Evolutionary conservation across 2,797 vertebrate species (phyloP), one percentile per base, ranked within the genome.

Genomic region (Danio jaintianensis): DNA sequence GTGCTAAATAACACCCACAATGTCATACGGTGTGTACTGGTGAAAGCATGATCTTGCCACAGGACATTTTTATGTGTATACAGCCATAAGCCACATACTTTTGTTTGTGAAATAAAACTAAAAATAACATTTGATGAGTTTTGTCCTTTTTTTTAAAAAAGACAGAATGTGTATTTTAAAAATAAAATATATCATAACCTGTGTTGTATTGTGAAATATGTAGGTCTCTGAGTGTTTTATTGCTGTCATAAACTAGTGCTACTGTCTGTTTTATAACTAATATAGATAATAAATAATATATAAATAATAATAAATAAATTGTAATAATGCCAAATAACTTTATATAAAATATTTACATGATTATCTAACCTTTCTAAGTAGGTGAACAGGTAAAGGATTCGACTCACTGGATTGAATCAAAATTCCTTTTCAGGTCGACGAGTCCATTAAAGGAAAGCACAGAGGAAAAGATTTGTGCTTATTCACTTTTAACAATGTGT

Each of bases 41-140:
- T 80, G 73, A 85, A 86, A 85, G 64, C 87, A 75, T 86, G 82
- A 87, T 45, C 88, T 80, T 85, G 75, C 74, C 63, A 36, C 78
- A 79, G 45, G 71, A 80, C 79, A 76, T 76, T 47, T 85, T 73
- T 82, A 76, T 82, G 38, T 87, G 82, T 83, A 83, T 75, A 82
- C 12, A 16, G 70, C 81, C 81, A 52, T 73, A 67, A 74, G 66
- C 70, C 29, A 76, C 86, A 84, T 87, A 13, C 67, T 81, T 81
- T 85, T 81, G 29, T 89, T 86, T 78, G 80, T 84, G 50, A 76
- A 89, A 84, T 86, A 78, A 56, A 89, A 81, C 82, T 84, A 75
- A 78, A 76, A 82, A 64, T 50, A 62, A 29, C 69, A 83, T 81
- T 85, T 80, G 16, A 1, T 5, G 53, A 5, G 16, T 67, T 5